Base-by-base conservation (phyloP, 2,888 invertebrate species). In the Netelia melanura region DNA sequence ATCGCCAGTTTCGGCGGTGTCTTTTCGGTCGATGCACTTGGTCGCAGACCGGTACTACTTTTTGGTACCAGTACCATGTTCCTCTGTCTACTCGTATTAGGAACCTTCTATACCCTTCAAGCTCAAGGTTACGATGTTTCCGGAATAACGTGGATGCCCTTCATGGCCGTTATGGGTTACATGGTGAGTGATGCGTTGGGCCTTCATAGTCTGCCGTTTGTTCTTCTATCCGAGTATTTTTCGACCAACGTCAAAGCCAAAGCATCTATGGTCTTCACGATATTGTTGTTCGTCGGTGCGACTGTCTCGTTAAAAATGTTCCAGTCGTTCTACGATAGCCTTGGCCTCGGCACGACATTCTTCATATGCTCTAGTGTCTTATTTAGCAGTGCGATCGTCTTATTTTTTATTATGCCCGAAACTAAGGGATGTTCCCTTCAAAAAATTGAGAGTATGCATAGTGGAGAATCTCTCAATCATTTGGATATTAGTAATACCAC, bases 171-270 rank as follows among this genome's bases (percentile, higher is more conserved):
- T 3, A 5, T 86, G 11, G 0, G 74, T 6, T 87, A 78, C 68
- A 48, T 74, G 6, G 0, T 82, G 11, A n/a, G 65, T 48, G 44
- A 75, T 17, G 25, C 79, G 0, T 2, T 86, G 0, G 89, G 89
- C 8, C n/a, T 89, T 10, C 48, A 23, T 8, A 56, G 83, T 8
- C 30, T 89, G 0, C 88, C 88, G 2, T 54, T 44, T 3, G 44
- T 86, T 6, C 5, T 90, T 1, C 44, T 83, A 1, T 85, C 88
- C 0, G 89, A 90, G 58, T 78, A 89, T 17, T 89, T 88, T 43
- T 72, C 89, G 0, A 79, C 85, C 1, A 79, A 30, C 30, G 62
- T 88, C 30, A 89, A 89, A 65, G 83, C 79, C 2, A 87, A 83
- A 74, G 89, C 89, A 1, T 71, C 72, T 2, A 85, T 74, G 80